Conservation (phyloP, 2,113 vertebrate genomes). For the Ceyx margarethae region DNA sequence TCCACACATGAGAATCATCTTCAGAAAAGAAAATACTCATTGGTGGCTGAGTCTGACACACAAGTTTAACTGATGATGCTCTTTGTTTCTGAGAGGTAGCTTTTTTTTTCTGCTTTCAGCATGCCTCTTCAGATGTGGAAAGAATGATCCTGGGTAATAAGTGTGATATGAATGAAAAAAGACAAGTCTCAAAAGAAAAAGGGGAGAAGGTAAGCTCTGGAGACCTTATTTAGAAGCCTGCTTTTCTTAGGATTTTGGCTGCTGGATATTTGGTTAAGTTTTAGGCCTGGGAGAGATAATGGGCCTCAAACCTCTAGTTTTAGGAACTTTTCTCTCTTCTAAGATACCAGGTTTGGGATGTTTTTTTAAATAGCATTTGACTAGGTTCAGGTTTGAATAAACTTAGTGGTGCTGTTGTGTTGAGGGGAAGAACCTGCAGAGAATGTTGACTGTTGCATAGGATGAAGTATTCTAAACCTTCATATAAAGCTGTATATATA, state of each 20-base stretch:
- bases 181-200: slow-evolving; percentile 96
- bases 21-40: background rate
- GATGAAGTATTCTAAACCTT: background rate
- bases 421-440: background rate
- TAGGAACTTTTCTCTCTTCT: background rate
- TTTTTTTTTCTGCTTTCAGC: slow-evolving; percentile 72
- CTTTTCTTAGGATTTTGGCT: background rate
- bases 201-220: slow-evolving; percentile 87
- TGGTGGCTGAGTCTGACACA: background rate
- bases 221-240: background rate
- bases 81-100: background rate
- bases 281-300: background rate
- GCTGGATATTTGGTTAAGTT: background rate
- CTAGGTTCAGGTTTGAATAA: background rate
- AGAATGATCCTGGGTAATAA: slow-evolving; percentile 98
- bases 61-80: background rate
- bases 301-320: background rate
- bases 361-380: background rate
- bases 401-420: background rate
- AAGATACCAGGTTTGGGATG: background rate
- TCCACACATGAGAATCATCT: background rate
- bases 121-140: slow-evolving; percentile 96
- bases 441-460: background rate
- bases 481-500: background rate
- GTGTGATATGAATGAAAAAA: slow-evolving; percentile 96